Base-by-base conservation (phyloP, 2,888 invertebrate genomes). In the Cantharis nigra region DNA sequence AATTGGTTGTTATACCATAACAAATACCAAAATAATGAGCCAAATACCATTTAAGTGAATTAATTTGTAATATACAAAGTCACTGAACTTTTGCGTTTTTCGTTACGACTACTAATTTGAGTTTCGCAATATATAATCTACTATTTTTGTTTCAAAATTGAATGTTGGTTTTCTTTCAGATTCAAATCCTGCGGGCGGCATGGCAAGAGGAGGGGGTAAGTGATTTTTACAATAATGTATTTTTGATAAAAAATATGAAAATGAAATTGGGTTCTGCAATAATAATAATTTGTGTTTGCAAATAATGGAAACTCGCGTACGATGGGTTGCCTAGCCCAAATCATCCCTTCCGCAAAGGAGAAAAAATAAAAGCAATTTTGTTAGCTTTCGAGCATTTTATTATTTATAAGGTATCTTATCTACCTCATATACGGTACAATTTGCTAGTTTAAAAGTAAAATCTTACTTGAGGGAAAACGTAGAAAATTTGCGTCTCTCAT, bases 401-500 rank as follows among this genome's bases (percentile, higher is more conserved):
- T 49, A 49, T 49, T 49, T 49, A 49, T 49, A 49, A 49, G 49
- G 49, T 49, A 49, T 49, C n/a, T 49, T 49, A 49, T 49, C 49
- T 49, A 49, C 49, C 49, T 49, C 49, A 49, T 49, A 49, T 49
- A 49, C 49, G 49, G 49, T 49, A 49, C n/a, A 49, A 49, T 49
- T 49, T 49, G 49, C 49, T n/a, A 49, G 49, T 49, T 49, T 49
- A 49, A 49, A 49, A 49, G 49, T 49, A 49, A 49, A 49, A 49
- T 67, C 65, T 18, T 67, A 16, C 18, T 67, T 20, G 20, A 14
- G 65, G 26, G 26, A 23, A 67, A 67, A 67, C 65, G 23, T 67
- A 67, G 18, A 67, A 67, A 67, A 67, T 67, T 67, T 67, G 23
- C 63, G 14, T 63, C 23, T 70, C 75, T 70, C 69, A 69, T 71